A percentile compares a stretch with the other conserved stretches of the same genome.
phyloP scores from a whole-genome alignment of 1,140 invertebrate species.

The Druon quercuslanigerum region DNA sequence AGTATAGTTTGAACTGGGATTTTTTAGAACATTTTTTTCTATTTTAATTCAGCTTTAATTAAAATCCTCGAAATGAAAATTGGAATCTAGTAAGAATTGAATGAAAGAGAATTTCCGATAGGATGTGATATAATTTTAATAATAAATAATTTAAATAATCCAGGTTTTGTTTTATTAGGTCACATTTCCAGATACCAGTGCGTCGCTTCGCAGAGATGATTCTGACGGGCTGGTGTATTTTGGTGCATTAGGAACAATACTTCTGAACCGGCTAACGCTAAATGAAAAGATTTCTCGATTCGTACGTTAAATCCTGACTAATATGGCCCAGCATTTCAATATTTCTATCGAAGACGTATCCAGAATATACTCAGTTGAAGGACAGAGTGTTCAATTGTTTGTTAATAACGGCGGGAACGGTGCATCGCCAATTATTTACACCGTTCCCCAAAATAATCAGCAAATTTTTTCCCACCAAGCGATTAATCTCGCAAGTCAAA shows the following conservation, averaged over 20 bases:
- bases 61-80: not conserved
- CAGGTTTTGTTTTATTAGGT: slow-evolving; percentile 62
- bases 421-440: slow-evolving; percentile 62
- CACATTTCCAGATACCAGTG: slow-evolving; percentile 54
- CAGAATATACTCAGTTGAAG: slow-evolving; percentile 64
- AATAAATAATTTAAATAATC: slow-evolving; percentile 35
- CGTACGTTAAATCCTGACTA: slow-evolving; percentile 57
- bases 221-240: slow-evolving; percentile 61
- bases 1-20: not conserved
- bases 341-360: slow-evolving; percentile 67
- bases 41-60: not conserved
- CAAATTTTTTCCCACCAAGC: slow-evolving; percentile 63
- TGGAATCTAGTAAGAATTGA: not conserved
- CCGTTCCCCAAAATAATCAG: slow-evolving; percentile 61
- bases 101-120: not conserved
- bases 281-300: slow-evolving; percentile 51
- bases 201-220: slow-evolving; percentile 58
- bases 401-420: slow-evolving; percentile 66
- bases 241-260: slow-evolving; percentile 52
- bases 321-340: slow-evolving; percentile 74
- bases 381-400: slow-evolving; percentile 67
- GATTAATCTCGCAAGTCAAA: slow-evolving; percentile 63
- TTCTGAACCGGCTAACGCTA: slow-evolving; percentile 49
- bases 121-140: not conserved
- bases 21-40: not conserved